A percentile compares a stretch with the other conserved stretches of the same genome.
These are phyloP conservation scores for Bombycilla garrulus DNA, from an alignment of 2,113 vertebrate species.

Conservation along the genomic window DNA sequence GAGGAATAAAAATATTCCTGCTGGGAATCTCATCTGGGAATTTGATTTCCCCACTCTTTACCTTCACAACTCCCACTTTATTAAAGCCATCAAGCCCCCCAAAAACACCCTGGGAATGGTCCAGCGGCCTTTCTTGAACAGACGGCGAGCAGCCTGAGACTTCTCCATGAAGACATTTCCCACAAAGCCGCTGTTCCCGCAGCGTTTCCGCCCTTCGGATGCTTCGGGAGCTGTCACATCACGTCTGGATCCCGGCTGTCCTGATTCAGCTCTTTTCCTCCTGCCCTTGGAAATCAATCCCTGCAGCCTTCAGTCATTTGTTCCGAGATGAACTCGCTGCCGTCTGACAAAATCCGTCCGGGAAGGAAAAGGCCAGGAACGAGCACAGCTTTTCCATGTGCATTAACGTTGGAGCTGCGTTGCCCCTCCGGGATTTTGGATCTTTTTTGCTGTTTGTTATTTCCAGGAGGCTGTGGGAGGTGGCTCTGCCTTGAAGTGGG, in stretches of 20 bases:
- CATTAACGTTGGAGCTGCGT: not conserved
- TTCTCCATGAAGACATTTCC: not conserved
- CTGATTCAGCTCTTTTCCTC: slow-evolving; percentile 57
- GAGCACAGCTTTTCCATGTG: slow-evolving; percentile 27
- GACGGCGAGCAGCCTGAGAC: not conserved
- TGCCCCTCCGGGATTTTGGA: slow-evolving; percentile 24
- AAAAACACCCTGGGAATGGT: not conserved
- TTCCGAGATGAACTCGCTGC: slow-evolving; percentile 38
- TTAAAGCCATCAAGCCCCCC: not conserved
- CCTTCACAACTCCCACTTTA: not conserved
- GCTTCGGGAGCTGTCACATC: slow-evolving; percentile 38
- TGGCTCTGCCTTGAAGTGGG: not conserved
- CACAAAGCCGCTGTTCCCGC: not conserved
- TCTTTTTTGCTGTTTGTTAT: not conserved
- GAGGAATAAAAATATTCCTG: accelerated
- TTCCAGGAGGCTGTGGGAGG: slow-evolving; percentile 19
- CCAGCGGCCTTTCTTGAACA: not conserved
- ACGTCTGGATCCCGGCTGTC: not conserved
- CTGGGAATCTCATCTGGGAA: not conserved
- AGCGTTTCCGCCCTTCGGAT: not conserved
- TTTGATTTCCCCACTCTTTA: not conserved
- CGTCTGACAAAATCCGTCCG: slow-evolving; percentile 52
- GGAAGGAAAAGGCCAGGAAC: slow-evolving; percentile 5
- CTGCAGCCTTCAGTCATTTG: slow-evolving; percentile 49
- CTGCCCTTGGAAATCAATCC: slow-evolving; percentile 67